These are phyloP conservation scores for Athripsodes cinereus DNA, from an alignment of 2,888 invertebrate genomes.

Conservation along the genomic window DNA sequence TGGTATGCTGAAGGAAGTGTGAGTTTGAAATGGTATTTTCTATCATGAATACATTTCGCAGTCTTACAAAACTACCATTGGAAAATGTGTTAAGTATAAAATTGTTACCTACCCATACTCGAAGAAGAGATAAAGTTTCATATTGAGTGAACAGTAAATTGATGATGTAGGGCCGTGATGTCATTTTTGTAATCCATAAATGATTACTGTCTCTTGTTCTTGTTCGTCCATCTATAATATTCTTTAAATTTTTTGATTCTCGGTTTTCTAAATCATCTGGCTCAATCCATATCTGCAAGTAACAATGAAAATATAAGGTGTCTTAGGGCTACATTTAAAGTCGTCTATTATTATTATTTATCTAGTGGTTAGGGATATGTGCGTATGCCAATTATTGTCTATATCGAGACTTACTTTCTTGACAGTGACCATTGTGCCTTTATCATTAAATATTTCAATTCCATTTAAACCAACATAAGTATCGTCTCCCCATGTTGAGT, in stretches of 20 bases:
- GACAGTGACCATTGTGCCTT: slow-evolving; percentile 53
- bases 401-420: slow-evolving; percentile 48
- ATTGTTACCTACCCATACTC: slow-evolving; percentile 75
- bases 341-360: not conserved
- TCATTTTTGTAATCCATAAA: slow-evolving; percentile 67
- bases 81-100: not conserved
- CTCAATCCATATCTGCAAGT: slow-evolving; percentile 55
- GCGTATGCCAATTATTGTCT: too few relatives aligned
- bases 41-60: too few relatives aligned
- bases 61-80: too few relatives aligned
- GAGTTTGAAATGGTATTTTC: too few relatives aligned
- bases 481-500: slow-evolving; percentile 74
- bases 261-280: slow-evolving; percentile 48
- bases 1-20: too few relatives aligned
- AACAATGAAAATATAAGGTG: not conserved
- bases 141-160: slow-evolving; percentile 51
- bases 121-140: slow-evolving; percentile 55
- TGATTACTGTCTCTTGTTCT: slow-evolving; percentile 72
- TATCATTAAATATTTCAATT: slow-evolving; percentile 63
- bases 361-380: too few relatives aligned
- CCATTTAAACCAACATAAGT: slow-evolving; percentile 75
- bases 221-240: slow-evolving; percentile 65
- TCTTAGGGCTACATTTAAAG: not conserved
- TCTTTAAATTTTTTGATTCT: slow-evolving; percentile 56
- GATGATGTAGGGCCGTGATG: slow-evolving; percentile 53